These are phyloP conservation scores for Callosobruchus maculatus DNA, from an alignment of 2,888 invertebrate species.

Conservation along the genomic window DNA sequence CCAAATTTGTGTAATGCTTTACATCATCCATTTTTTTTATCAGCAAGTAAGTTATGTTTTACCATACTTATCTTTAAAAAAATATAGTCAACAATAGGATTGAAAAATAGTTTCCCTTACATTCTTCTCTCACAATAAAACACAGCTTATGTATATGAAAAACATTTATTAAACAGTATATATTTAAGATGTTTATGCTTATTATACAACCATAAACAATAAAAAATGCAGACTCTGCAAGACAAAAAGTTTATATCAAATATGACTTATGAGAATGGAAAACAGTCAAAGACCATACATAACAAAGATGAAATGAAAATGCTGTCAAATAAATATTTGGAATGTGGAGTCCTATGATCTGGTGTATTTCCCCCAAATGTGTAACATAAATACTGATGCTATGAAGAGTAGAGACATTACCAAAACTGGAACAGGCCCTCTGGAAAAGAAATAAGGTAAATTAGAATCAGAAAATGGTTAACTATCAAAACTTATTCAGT, in stretches of 20 bases:
- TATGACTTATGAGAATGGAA: background rate
- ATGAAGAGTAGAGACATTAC: slow-evolving; percentile 99
- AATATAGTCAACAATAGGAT: too few relatives aligned
- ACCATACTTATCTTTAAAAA: too few relatives aligned
- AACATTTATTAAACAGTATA: background rate
- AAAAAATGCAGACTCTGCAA: background rate
- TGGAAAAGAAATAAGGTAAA: slow-evolving; percentile 52
- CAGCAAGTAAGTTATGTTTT: too few relatives aligned
- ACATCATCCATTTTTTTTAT: too few relatives aligned
- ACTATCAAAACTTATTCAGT: background rate
- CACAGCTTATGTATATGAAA: background rate
- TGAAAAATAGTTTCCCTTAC: too few relatives aligned
- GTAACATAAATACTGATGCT: slow-evolving; percentile 98
- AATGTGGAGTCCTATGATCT: slow-evolving; percentile 58
- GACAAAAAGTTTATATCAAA: background rate
- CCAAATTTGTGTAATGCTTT: too few relatives aligned
- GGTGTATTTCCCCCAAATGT: slow-evolving; percentile 99
- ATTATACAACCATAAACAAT: background rate
- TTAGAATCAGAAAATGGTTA: background rate
- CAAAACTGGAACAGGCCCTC: slow-evolving; percentile 97
- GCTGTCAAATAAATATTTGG: slow-evolving; percentile 3
- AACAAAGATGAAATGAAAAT: background rate
- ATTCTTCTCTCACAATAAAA: background rate
- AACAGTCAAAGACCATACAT: background rate
- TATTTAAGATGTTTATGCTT: background rate